Base-by-base conservation (phyloP, 2,797 vertebrate species). In the Enteromius radiatus region DNA sequence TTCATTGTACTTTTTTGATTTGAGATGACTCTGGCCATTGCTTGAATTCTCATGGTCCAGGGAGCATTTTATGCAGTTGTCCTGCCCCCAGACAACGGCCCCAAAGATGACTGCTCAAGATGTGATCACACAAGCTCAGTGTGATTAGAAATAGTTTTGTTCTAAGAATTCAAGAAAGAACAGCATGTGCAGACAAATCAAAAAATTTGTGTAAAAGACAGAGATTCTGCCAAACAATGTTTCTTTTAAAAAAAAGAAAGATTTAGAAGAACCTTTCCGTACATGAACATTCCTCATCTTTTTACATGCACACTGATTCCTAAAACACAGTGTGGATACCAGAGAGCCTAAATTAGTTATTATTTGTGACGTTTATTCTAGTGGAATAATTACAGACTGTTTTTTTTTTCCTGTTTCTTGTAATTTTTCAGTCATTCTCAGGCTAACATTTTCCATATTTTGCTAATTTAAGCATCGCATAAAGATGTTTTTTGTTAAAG, bases 401-500 rank as follows among this genome's bases (percentile, higher is more conserved):
- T 59, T 59, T 1, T 1, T 5, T 0, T 15, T 6, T 56, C 23
- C 14, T 52, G 0, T 54, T 8, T 54, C 9, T 36, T 52, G 45
- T 74, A 59, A 23, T 9, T 76, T 61, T 43, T 38, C 54, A 41
- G n/a, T 36, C 9, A 6, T 43, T n/a, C 45, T 41, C 9, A 4
- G 14, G 4, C 19, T 33, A 36, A 36, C 36, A 19, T 61, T 76
- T 43, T 41, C 56, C 36, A 43, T 76, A 23, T 61, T 61, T 23
- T 63, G 23, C 23, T 2, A 59, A 59, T 61, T 26, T 26, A 26
- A 61, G 71, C 31, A 43, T 76, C 36, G 19, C 36, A 61, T 11
- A 59, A 76, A 59, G 33, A 61, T 76, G 36, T 45, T 76, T 14
- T 76, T 61, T 76, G 38, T 63, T 63, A 76, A 63, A 63, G 36